Base-by-base conservation (phyloP, 2,888 invertebrate species). In the Cantharis rufa region DNA sequence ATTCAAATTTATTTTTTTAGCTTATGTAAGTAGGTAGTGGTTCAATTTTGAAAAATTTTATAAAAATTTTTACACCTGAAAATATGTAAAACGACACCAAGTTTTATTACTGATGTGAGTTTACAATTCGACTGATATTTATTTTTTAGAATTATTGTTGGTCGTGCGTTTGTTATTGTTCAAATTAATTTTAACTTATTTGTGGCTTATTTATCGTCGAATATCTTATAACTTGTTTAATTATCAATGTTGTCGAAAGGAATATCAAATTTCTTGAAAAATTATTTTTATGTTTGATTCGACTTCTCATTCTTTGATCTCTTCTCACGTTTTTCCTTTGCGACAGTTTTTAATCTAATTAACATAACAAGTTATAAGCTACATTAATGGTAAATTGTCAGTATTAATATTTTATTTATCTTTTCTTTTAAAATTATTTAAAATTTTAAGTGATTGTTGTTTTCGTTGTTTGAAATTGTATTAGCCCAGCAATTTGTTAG, bases 161-260 rank as follows among this genome's bases (percentile, higher is more conserved):
- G 64, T 66, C 64, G 64, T 66, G n/a, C n/a, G 64, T 66, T 66
- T 66, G 64, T 66, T 66, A 66, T 66, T 66, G 24, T 18, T 66
- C 24, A 21, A 66, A 24, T 66, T 48, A n/a, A n/a, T 48, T 48
- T 48, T 48, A 48, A 48, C 7, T n/a, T 48, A 48, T 48, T 48
- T 48, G 48, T 48, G 48, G 48, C n/a, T 48, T n/a, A 48, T 48
- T 48, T 48, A 48, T 48, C 48, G n/a, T 48, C n/a, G 48, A 48
- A 48, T 48, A 48, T n/a, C n/a, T 48, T 48, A 48, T 48, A 48
- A 48, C 48, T 48, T 48, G 48, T 48, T 48, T 48, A n/a, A 7
- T 48, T 48, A n/a, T n/a, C n/a, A n/a, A n/a, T 9, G 7, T 48
- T 48, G n/a, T 48, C n/a, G 9, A 48, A n/a, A 48, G 48, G 48